These are phyloP conservation scores for Sphaerolaimus hirsutus DNA, from an alignment of 2,888 invertebrate species.

Conservation along the genomic window DNA sequence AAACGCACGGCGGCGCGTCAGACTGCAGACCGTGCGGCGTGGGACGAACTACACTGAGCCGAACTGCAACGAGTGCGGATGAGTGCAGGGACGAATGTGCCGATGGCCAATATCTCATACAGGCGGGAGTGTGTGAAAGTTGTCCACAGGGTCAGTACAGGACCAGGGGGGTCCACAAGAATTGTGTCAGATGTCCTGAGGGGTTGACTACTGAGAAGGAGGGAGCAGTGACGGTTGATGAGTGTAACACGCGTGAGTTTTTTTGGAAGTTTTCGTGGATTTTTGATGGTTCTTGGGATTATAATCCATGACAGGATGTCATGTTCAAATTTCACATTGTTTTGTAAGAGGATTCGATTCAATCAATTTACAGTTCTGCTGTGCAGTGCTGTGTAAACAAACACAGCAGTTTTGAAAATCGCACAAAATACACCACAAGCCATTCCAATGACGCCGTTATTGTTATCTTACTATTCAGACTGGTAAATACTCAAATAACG, in stretches of 20 bases:
- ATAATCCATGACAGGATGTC: too few species aligned
- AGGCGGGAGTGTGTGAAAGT: slow-evolving; percentile 67
- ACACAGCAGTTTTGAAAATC: not conserved
- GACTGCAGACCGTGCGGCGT: slow-evolving; percentile 21
- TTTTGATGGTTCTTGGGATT: slow-evolving; percentile 1
- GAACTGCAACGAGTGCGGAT: slow-evolving; percentile 14
- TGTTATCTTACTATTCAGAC: too few species aligned
- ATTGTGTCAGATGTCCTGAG: slow-evolving; percentile 61
- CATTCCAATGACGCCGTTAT: too few species aligned
- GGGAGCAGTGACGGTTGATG: slow-evolving; percentile 58
- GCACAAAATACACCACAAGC: too few species aligned
- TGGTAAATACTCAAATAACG: too few species aligned
- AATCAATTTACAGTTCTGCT: too few species aligned
- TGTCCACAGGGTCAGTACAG: slow-evolving; percentile 69
- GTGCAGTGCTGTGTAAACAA: not conserved
- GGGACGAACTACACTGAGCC: slow-evolving; percentile 22
- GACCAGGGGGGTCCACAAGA: slow-evolving; percentile 58
- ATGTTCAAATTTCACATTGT: too few species aligned
- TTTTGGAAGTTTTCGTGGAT: slow-evolving; percentile 6
- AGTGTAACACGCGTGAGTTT: slow-evolving; percentile 57
- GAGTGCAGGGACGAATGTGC: slow-evolving; percentile 46
- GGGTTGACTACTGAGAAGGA: slow-evolving; percentile 66
- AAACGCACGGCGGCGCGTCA: slow-evolving; percentile 18
- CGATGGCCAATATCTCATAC: slow-evolving; percentile 30
- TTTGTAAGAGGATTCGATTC: too few species aligned